Percentiles rank a stretch among this genome's conserved stretches.
These are phyloP conservation scores for Apogon talboti DNA, from an alignment of 2,797 vertebrate species.

Conservation along the genomic window DNA sequence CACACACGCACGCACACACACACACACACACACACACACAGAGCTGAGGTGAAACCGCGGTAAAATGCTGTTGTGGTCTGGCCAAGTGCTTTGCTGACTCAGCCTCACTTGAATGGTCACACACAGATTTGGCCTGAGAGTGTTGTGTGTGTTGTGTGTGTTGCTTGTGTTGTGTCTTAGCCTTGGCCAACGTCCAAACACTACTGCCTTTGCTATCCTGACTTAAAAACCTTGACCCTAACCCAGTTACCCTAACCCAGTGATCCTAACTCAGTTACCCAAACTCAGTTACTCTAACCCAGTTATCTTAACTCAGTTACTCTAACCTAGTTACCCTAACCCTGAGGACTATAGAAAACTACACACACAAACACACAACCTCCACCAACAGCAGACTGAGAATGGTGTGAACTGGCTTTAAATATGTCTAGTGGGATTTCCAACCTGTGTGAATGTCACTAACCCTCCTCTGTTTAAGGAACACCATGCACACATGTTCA, in stretches of 20 bases:
- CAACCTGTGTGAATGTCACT: background rate
- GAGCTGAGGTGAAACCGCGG: slow-evolving; percentile 59
- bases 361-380: too few relatives aligned
- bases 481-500: slow-evolving; percentile 29
- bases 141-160: slow-evolving; percentile 33
- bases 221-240: too few relatives aligned
- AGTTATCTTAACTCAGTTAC: too few relatives aligned
- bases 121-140: slow-evolving; percentile 57
- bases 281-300: too few relatives aligned
- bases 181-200: slow-evolving; percentile 64
- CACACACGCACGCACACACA: slow-evolving; percentile 22
- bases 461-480: background rate
- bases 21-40: slow-evolving; percentile 22
- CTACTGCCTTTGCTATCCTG: slow-evolving; percentile 64
- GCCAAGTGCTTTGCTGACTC: slow-evolving; percentile 72
- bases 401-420: background rate
- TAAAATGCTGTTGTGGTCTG: slow-evolving; percentile 73
- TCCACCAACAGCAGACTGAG: slow-evolving; percentile 4
- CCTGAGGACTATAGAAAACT: slow-evolving; percentile 39
- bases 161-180: slow-evolving; percentile 48
- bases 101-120: slow-evolving; percentile 76
- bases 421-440: slow-evolving; percentile 43
- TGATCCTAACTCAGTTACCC: too few relatives aligned
- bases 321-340: too few relatives aligned
- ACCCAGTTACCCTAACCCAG: too few relatives aligned